Evolutionary conservation across 2,888 invertebrate species (phyloP).

Genomic region (Strigamia crassipes): DNA sequence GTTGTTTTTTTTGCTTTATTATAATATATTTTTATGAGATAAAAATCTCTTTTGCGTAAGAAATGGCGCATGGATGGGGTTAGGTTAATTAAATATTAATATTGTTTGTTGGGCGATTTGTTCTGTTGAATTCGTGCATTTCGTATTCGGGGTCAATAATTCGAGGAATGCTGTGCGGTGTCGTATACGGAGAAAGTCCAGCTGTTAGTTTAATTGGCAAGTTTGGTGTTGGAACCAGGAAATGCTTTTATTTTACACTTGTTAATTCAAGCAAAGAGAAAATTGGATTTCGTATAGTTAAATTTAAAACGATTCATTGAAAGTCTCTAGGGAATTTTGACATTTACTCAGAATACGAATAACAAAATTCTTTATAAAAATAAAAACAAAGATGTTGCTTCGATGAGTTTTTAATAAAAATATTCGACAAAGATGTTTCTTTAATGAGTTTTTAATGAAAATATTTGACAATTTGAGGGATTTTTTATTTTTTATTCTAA

Average conservation of each 20-base stretch:
- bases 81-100: not conserved
- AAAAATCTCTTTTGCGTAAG: too few relatives aligned
- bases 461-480: too few relatives aligned
- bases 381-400: not conserved
- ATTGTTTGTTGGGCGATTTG: not conserved
- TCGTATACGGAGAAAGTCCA: not conserved
- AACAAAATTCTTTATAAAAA: too few relatives aligned
- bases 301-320: not conserved
- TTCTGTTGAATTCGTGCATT: not conserved
- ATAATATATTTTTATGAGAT: too few relatives aligned
- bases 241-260: not conserved
- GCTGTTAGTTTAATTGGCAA: not conserved
- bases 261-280: not conserved
- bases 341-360: not conserved
- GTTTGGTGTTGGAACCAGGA: not conserved
- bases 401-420: too few relatives aligned
- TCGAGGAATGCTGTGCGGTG: not conserved
- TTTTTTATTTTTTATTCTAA: too few relatives aligned
- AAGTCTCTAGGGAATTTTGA: not conserved
- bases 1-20: too few relatives aligned
- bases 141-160: not conserved
- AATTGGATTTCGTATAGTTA: not conserved
- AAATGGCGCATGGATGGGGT: too few relatives aligned
- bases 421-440: too few relatives aligned
- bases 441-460: too few relatives aligned